Evolutionary conservation across 2,797 vertebrate genomes (phyloP).

Genomic region (Leuciscus waleckii): DNA sequence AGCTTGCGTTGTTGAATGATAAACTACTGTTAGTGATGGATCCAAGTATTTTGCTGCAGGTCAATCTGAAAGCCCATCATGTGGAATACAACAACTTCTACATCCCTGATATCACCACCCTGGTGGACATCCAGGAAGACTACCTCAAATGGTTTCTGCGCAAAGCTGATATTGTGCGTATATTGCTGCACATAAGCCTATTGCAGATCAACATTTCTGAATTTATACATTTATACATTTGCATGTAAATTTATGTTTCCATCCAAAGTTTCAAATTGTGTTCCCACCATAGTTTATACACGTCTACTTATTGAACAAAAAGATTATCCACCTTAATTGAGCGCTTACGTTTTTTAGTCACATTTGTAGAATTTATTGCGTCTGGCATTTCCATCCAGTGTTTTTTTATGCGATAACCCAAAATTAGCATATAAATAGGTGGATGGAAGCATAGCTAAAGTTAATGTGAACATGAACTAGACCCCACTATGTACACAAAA

Average conservation of each 20-base stretch:
- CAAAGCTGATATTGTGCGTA: slow-evolving; percentile 93
- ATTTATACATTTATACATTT: not conserved
- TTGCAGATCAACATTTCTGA: not conserved
- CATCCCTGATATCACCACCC: slow-evolving; percentile 91
- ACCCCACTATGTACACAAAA: not conserved
- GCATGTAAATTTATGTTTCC: not conserved
- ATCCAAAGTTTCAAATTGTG: not conserved
- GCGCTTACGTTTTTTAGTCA: too few relatives aligned
- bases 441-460: not conserved
- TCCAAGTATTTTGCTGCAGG: slow-evolving; percentile 72
- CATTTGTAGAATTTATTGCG: not conserved
- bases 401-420: not conserved
- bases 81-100: slow-evolving; percentile 95
- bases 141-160: slow-evolving; percentile 99
- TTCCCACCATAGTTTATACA: too few relatives aligned
- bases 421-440: not conserved
- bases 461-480: not conserved
- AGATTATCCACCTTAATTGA: too few relatives aligned
- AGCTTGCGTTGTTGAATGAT: not conserved
- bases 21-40: not conserved
- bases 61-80: slow-evolving; percentile 91
- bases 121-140: slow-evolving; percentile 98
- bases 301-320: too few relatives aligned
- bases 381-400: not conserved
- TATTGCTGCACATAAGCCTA: not conserved